phyloP scores from a whole-genome alignment of 2,113 vertebrate species.

The Tachysurus vachellii region DNA sequence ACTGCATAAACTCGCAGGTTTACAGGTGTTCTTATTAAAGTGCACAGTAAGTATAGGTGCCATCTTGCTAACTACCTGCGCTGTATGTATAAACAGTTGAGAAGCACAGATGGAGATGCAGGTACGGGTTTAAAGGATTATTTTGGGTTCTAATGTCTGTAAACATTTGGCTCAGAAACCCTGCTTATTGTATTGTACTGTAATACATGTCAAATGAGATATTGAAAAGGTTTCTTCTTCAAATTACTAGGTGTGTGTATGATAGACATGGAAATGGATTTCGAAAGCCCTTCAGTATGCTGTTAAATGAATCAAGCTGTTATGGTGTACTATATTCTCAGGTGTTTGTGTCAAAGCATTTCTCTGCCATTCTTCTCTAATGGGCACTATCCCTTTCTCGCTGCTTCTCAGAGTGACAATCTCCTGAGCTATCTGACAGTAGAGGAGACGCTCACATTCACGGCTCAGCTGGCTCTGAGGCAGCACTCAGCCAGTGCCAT shows the following conservation, averaged over 20 bases:
- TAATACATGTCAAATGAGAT: not conserved
- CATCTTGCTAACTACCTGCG: not conserved
- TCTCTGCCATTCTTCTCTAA: conserved; percentile 24
- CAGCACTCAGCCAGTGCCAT: conserved; percentile 68
- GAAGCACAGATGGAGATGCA: not conserved
- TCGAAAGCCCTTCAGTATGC: not conserved
- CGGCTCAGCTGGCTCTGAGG: conserved; percentile 81
- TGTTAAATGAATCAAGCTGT: conserved; percentile 1
- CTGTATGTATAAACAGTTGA: not conserved
- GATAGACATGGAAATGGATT: conserved; percentile 19
- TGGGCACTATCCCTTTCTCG: conserved; percentile 13
- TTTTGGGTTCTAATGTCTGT: not conserved
- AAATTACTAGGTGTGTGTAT: not conserved
- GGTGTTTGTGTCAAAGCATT: not conserved
- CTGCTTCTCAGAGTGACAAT: conserved; percentile 78
- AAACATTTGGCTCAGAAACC: not conserved
- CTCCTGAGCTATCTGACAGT: conserved; percentile 89
- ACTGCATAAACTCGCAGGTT: not conserved
- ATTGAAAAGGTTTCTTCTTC: not conserved
- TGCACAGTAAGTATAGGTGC: not conserved
- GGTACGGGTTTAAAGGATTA: not conserved
- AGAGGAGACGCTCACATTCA: conserved; percentile 87
- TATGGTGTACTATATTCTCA: conserved; percentile 1
- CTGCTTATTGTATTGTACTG: not conserved
- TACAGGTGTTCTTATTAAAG: not conserved